Conservation (phyloP, 2,888 invertebrate genomes). For the Eretmocerus hayati region DNA sequence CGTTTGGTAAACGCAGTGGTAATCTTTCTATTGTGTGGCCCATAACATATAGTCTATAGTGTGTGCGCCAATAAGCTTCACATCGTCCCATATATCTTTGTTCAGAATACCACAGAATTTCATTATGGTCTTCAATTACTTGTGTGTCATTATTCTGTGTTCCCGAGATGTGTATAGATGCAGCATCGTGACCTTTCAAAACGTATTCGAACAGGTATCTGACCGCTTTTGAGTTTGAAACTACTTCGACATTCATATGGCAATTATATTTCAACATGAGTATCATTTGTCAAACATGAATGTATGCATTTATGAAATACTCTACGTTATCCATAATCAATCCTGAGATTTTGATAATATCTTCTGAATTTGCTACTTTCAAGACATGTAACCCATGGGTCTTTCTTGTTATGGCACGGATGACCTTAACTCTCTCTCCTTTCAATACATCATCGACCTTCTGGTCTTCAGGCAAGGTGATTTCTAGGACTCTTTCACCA, state of each 20-base stretch:
- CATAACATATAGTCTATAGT: slow-evolving; percentile 13
- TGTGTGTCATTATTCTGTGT: not conserved
- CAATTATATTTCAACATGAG: too few relatives aligned
- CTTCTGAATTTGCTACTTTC: too few relatives aligned
- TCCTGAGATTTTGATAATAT: too few relatives aligned
- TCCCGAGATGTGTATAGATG: slow-evolving; percentile 9
- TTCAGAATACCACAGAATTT: slow-evolving; percentile 11
- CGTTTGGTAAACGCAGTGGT: slow-evolving; percentile 13
- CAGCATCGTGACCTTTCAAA: slow-evolving; percentile 30
- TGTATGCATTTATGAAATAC: too few relatives aligned
- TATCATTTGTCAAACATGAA: too few relatives aligned
- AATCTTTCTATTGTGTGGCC: slow-evolving; percentile 16
- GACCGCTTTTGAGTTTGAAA: slow-evolving; percentile 30
- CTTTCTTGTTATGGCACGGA: too few relatives aligned
- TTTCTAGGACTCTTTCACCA: too few relatives aligned
- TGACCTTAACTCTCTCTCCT: too few relatives aligned
- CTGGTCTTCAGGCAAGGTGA: too few relatives aligned
- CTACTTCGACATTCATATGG: slow-evolving; percentile 22
- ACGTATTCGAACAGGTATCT: slow-evolving; percentile 33
- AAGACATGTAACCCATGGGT: too few relatives aligned
- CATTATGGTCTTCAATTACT: slow-evolving; percentile 12
- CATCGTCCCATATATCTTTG: slow-evolving; percentile 18
- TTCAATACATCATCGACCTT: too few relatives aligned
- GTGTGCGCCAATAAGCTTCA: slow-evolving; percentile 19
- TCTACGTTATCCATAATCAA: too few relatives aligned